Evolutionary conservation across 2,113 vertebrate genomes (phyloP).

Genomic region (Dicrurus megarhynchus): DNA sequence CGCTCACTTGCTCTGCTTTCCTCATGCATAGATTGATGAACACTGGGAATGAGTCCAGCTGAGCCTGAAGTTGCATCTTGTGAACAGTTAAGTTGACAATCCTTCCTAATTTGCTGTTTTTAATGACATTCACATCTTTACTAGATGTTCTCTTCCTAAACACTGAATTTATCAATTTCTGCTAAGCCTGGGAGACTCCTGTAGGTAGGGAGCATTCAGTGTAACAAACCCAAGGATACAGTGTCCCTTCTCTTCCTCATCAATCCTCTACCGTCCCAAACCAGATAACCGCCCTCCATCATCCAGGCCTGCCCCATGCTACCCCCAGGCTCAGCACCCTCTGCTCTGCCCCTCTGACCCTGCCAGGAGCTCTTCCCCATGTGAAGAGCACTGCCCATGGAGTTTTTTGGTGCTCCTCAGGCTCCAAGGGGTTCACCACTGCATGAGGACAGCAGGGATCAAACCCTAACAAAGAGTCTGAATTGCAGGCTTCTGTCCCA

Average conservation of each 20-base stretch:
- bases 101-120: background rate
- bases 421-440: background rate
- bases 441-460: background rate
- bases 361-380: background rate
- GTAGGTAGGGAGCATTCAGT: background rate
- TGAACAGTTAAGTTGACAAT: background rate
- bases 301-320: background rate
- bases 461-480: background rate
- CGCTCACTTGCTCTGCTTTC: conserved; percentile 8
- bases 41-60: conserved; percentile 24
- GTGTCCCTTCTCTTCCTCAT: background rate
- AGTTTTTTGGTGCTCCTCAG: background rate
- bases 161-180: background rate
- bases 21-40: conserved; percentile 32
- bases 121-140: background rate
- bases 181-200: background rate
- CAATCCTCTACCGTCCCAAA: background rate
- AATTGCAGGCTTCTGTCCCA: background rate
- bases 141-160: background rate
- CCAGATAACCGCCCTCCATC: rapidly evolving
- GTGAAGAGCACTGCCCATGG: background rate
- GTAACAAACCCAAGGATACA: background rate
- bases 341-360: background rate
- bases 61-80: background rate
- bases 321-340: background rate